Evolutionary conservation across 1,140 invertebrate species (phyloP).

Genomic region (Saccostrea echinata): DNA sequence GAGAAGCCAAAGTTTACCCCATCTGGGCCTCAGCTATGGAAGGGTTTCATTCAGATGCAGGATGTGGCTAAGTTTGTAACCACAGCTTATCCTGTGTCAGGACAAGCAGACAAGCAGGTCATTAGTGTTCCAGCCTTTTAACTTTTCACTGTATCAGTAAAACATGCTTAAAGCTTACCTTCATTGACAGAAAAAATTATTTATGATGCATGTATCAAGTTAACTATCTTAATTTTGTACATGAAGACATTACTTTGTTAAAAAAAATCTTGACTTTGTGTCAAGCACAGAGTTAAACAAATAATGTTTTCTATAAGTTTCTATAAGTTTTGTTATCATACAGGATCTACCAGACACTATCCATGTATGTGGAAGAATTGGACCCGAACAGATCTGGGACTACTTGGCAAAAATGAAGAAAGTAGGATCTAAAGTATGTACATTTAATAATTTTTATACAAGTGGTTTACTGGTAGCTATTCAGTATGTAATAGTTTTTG

Average conservation of each 20-base stretch:
- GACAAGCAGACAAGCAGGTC: slow-evolving; percentile 71
- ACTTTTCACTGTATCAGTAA: too few species aligned
- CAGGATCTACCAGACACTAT: slow-evolving; percentile 88
- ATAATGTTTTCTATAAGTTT: too few species aligned
- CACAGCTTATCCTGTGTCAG: slow-evolving; percentile 87
- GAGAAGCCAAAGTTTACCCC: slow-evolving; percentile 73
- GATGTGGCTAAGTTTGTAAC: slow-evolving; percentile 94
- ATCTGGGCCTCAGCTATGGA: slow-evolving; percentile 85
- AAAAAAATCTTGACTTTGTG: background rate
- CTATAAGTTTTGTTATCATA: background rate
- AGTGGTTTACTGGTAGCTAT: too few species aligned
- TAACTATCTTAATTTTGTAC: too few species aligned
- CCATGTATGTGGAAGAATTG: slow-evolving; percentile 94
- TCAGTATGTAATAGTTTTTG: too few species aligned
- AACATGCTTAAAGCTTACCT: too few species aligned
- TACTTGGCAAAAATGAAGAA: slow-evolving; percentile 90
- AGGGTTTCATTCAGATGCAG: slow-evolving; percentile 92
- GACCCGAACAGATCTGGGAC: slow-evolving; percentile 94
- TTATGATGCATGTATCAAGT: too few species aligned
- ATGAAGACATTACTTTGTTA: background rate
- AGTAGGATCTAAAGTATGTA: slow-evolving; percentile 82
- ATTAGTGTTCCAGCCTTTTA: background rate
- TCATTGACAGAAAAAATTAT: too few species aligned
- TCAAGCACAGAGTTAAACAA: background rate
- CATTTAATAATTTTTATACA: too few species aligned